Base-by-base conservation (phyloP, 1,140 invertebrate species). In the Drosophila leontia region DNA sequence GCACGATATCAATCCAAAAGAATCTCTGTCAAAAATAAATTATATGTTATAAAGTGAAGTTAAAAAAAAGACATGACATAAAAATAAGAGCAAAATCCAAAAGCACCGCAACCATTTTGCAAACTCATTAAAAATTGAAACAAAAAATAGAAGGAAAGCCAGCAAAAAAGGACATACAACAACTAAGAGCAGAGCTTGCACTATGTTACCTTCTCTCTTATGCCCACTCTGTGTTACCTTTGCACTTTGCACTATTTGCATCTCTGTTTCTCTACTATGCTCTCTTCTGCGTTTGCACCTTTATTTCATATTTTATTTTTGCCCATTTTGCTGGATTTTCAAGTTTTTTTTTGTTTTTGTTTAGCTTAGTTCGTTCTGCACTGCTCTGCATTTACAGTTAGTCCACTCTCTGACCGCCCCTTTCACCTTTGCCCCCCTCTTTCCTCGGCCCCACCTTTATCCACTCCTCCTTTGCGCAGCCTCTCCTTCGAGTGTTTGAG, bases 321-420 rank as follows among this genome's bases (percentile, higher is more conserved):
- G 78, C 69, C 68, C 78, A 79, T 80, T 80, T 80, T 80, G 78
- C 76, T 35, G 76, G 57, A 80, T 62, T 80, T 80, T 80, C 62
- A 79, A 80, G 69, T 68, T 65, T 32, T 56, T 56, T 64, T 63
- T 57, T 41, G 58, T 61, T 69, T 26, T 61, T 70, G 67, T 47
- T 68, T 35, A 47, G 67, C 17, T 69, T 70, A 68, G 67, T 70
- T 56, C 63, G 48, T 68, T 29, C 57, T 65, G 76, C 45, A 44
- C 60, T 80, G 60, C 45, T 78, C 75, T 79, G 77, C 76, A 79
- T 79, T 79, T 79, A 79, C 76, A 79, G 77, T 79, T 79, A 74
- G 77, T 72, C 50, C 78, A 79, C 77, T 80, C 67, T 62, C 35
- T 56, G 53, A 59, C 63, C 76, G 29, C 23, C 50, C 15, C 32